A percentile compares a stretch with the other conserved stretches of the same genome.
These are phyloP conservation scores for Eristalis arbustorum DNA, from an alignment of 2,888 invertebrate genomes.

Conservation along the genomic window DNA sequence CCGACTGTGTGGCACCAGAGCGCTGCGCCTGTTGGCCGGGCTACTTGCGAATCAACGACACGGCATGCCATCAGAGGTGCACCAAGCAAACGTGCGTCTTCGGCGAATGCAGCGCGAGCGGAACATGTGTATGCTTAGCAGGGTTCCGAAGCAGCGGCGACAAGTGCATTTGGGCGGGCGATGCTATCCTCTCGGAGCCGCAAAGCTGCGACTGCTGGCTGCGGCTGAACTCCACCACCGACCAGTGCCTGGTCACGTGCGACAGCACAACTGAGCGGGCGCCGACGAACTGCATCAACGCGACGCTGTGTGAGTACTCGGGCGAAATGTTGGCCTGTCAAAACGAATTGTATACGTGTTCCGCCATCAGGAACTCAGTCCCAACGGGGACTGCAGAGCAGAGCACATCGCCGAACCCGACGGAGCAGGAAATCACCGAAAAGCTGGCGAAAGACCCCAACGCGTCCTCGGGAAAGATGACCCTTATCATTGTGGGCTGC, in stretches of 20 bases:
- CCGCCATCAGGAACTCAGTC: background rate
- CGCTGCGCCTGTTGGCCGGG: constrained; percentile 76
- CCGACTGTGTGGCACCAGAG: constrained; percentile 74
- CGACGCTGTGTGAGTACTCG: constrained; percentile 26
- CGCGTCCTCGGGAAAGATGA: background rate
- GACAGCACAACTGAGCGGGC: background rate
- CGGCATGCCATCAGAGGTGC: constrained; percentile 24
- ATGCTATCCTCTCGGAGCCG: constrained; percentile 38
- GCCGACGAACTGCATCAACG: constrained; percentile 11
- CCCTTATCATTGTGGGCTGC: background rate
- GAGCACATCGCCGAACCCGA: too few species aligned
- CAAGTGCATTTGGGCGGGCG: constrained; percentile 32
- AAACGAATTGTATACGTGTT: background rate
- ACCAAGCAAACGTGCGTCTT: constrained; percentile 41
- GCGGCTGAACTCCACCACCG: constrained; percentile 15
- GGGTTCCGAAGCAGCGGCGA: constrained; percentile 40
- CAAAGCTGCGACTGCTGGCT: constrained; percentile 52
- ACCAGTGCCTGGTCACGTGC: constrained; percentile 9
- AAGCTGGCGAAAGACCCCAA: background rate
- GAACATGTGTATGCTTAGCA: constrained; percentile 22
- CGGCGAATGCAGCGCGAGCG: constrained; percentile 36
- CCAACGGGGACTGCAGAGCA: background rate
- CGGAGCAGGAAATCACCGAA: background rate
- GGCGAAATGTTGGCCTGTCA: constrained; percentile 32
- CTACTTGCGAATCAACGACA: constrained; percentile 72